These are phyloP conservation scores for Ethmia dodecea DNA, from an alignment of 2,888 invertebrate genomes.

Conservation along the genomic window DNA sequence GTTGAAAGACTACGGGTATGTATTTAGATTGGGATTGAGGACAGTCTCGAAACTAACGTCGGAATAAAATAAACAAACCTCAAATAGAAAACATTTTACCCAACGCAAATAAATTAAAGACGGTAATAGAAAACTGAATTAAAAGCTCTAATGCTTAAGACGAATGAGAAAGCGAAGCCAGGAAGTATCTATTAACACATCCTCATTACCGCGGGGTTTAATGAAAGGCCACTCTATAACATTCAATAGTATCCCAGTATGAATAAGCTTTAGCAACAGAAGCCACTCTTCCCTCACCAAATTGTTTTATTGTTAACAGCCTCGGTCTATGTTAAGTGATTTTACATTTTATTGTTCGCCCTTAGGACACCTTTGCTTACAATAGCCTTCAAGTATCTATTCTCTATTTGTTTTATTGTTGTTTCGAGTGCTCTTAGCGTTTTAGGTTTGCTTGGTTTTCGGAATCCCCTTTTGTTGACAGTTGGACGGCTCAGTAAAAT, in stretches of 20 bases:
- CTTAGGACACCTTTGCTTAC: conserved; percentile 21
- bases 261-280: conserved; percentile 17
- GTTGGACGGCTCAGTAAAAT: neutral
- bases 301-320: too few relatives aligned
- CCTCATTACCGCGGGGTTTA: conserved; percentile 49
- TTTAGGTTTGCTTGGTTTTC: neutral
- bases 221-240: conserved; percentile 52
- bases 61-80: too few relatives aligned
- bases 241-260: conserved; percentile 27
- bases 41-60: too few relatives aligned
- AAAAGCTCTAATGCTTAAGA: conserved; percentile 29
- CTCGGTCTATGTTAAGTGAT: too few relatives aligned
- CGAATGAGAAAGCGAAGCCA: conserved; percentile 23
- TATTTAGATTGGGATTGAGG: too few relatives aligned
- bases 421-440: conserved; percentile 12
- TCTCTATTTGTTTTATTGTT: conserved; percentile 16
- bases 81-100: too few relatives aligned
- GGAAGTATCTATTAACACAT: conserved; percentile 54
- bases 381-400: conserved; percentile 16
- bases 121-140: conserved; percentile 30
- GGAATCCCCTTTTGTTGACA: neutral
- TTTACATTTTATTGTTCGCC: conserved; percentile 35
- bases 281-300: conserved; percentile 29
- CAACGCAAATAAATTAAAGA: too few relatives aligned
- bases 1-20: too few relatives aligned